Percentiles rank a stretch among this genome's conserved stretches.
Evolutionary conservation across 2,797 vertebrate species (phyloP).

Genomic region (Spinus olivaceus): DNA sequence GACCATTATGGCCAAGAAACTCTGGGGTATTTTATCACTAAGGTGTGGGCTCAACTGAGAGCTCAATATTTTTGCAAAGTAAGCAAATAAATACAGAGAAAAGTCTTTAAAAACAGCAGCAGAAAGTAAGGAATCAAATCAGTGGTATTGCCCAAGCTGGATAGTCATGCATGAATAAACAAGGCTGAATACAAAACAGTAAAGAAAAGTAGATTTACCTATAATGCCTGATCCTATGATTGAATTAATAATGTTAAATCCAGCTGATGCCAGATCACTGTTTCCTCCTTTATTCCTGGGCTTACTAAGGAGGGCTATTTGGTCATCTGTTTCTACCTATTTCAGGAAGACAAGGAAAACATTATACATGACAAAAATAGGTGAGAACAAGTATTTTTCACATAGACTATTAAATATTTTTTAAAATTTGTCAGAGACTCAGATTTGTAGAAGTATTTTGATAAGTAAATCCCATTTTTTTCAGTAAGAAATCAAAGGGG

Average conservation of each 20-base stretch:
- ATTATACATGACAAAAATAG: background rate
- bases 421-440: background rate
- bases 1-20: background rate
- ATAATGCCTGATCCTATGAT: constrained; percentile 94
- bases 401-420: background rate
- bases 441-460: background rate
- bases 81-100: background rate
- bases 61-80: background rate
- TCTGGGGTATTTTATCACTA: background rate
- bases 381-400: background rate
- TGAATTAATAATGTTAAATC: constrained; percentile 94
- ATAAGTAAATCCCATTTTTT: background rate
- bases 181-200: background rate
- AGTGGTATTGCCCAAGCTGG: background rate
- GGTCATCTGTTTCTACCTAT: constrained; percentile 77
- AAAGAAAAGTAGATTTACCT: constrained; percentile 74
- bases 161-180: background rate
- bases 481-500: constrained; percentile 21
- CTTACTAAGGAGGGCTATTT: constrained; percentile 70
- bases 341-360: constrained; percentile 5
- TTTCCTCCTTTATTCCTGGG: constrained; percentile 53
- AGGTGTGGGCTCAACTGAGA: background rate
- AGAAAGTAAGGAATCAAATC: background rate
- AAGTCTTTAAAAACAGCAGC: background rate
- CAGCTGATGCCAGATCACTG: constrained; percentile 78